Evolutionary conservation across 2,113 vertebrate species (phyloP), one percentile per base, ranked within the genome.

Genomic region (Bos javanicus): DNA sequence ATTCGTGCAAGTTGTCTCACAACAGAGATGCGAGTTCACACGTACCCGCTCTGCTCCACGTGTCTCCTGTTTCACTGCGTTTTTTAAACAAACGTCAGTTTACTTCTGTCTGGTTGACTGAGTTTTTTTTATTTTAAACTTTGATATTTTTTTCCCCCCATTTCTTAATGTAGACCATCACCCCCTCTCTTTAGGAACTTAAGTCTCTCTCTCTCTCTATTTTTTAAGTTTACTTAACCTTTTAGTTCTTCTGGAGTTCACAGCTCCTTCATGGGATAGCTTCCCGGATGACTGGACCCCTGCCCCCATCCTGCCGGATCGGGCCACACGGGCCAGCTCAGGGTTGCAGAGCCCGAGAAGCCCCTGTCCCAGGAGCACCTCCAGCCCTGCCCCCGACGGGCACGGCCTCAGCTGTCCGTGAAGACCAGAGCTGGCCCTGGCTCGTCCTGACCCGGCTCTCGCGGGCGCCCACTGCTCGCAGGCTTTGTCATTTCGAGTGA

Each of bases 361-460:
- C 14, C 0, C 28, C 48, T 46, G 78, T 6, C 39, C 62, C 64
- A 2, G 26, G 62, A n/a, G 19, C 48, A 21, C 30, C 36, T 13
- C 5, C 4, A 3, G 57, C 43, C n/a, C 78, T 1, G 3, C 2
- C 56, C 33, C 5, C 0, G 23, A 12, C 5, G 2, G 0, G 7
- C 39, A 5, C 1, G 0, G 17, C 33, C 59, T 59, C 9, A 1
- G 7, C 28, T 21, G 46, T 64, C 56, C 50, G 48, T 21, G 0
- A 0, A 9, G 59, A 36, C 43, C 60, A 28, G 82, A 60, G 48
- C 17, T 1, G 0, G 28, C 6, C 21, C 39, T 1, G 6, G 17
- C 1, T 3, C 43, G 0, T 59, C 11, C 43, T 5, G 15, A 28
- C 8, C 0, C 0, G 19, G 80, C 26, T 12, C 81, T 7, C 6